Evolutionary conservation across 1,140 invertebrate species (phyloP), one percentile per base, ranked within the genome.

Genomic region (Drosophila lacertosa): DNA sequence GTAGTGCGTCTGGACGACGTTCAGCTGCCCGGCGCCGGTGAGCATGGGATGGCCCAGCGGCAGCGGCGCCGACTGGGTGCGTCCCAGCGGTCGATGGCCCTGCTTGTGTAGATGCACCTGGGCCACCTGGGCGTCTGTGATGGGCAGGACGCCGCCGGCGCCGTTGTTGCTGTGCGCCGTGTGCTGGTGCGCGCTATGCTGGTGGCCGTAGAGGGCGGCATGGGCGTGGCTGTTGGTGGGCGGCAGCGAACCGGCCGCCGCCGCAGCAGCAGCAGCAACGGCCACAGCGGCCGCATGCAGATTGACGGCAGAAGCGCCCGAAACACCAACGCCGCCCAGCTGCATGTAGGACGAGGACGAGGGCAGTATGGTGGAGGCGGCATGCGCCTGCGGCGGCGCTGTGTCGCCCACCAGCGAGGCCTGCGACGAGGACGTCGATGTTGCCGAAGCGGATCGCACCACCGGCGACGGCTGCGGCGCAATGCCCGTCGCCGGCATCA

Each of bases 41-140:
- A 99, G 93, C 93, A 98, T 95, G 20, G 97, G 97, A 92, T 98
- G 97, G 2, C 97, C 97, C n/a, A 99, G 92, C 20, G 98, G 98
- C 73, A 99, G 92, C 0, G 98, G 98, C 3, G 97, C 97, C 9
- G 96, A 97, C 91, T 98, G 97, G n/a, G 97, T 98, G 81, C 97
- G 94, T 65, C 97, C 97, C 91, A 98, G 93, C 64, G 97, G 96
- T 73, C 97, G 93, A 81, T 95, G 95, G 74, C 94, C 92, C 91
- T 94, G 93, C 92, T 96, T 96, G 91, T 94, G 94, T 22, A 97
- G 93, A 86, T 96, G 94, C 71, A 95, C 95, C 84, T 95, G 94
- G 55, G 95, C 95, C 57, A 91, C 91, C 68, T 91, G 91, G 29
- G 89, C 89, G 74, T 94, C 94, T 86, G 89, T 93, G 92, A 75